phyloP scores from a whole-genome alignment of 2,888 invertebrate species.

The Aromia moschata region DNA sequence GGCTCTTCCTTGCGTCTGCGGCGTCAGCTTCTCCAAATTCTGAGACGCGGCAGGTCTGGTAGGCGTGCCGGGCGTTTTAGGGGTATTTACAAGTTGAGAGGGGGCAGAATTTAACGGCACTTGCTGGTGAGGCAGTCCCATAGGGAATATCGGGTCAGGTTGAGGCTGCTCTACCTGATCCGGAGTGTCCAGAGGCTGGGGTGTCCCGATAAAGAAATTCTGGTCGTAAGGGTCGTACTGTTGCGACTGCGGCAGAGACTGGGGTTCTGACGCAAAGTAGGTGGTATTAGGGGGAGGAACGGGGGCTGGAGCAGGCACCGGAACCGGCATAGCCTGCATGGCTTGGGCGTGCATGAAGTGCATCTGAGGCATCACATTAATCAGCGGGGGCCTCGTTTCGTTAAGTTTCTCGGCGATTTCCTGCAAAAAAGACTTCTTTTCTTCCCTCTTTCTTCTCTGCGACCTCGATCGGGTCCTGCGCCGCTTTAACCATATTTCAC shows the following conservation, averaged over 20 bases:
- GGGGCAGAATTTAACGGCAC: conserved; percentile 10
- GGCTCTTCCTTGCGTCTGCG: not conserved
- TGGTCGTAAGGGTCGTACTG: conserved; percentile 53
- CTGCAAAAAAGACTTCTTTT: conserved; percentile 56
- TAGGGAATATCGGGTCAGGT: not conserved
- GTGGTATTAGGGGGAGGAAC: conserved; percentile 34
- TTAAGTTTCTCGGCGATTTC: conserved; percentile 58
- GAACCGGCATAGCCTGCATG: not conserved
- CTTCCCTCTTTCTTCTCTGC: conserved; percentile 33
- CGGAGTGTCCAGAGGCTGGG: not conserved
- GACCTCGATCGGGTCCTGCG: conserved; percentile 33
- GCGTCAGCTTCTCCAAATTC: not conserved
- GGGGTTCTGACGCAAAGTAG: conserved; percentile 23
- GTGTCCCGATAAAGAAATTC: conserved; percentile 55
- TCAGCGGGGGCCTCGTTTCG: conserved; percentile 32
- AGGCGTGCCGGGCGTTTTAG: not conserved
- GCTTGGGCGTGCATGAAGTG: conserved; percentile 5
- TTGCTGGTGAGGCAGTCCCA: not conserved
- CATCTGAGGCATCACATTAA: conserved; percentile 11
- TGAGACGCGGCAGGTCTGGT: not conserved
- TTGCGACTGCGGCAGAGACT: conserved; percentile 1
- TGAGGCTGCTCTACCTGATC: conserved; percentile 10
- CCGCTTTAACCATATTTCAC: conserved; percentile 12
- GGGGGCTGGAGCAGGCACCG: conserved; percentile 42
- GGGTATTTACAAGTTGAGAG: not conserved